Percentiles rank a stretch among this genome's conserved stretches.
phyloP scores from a whole-genome alignment of 2,113 vertebrate genomes.

The Sceloporus tristichus region DNA sequence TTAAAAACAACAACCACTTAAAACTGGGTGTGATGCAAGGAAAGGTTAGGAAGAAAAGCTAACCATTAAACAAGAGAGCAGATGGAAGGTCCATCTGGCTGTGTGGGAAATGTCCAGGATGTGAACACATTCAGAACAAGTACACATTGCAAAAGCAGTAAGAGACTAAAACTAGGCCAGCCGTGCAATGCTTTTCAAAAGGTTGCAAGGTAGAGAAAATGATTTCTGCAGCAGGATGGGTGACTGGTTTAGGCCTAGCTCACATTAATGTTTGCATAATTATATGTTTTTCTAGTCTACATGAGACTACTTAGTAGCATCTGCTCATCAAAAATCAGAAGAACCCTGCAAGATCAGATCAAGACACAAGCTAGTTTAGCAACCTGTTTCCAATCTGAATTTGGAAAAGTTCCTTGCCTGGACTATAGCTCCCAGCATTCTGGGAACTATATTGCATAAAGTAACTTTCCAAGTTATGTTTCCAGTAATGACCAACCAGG shows the following conservation, averaged over 20 bases:
- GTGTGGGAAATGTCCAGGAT: conserved; percentile 57
- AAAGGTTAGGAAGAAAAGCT: conserved; percentile 62
- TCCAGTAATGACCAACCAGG: neutral
- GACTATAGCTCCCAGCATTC: neutral
- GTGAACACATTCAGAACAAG: conserved; percentile 53
- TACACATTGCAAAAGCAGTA: conserved; percentile 54
- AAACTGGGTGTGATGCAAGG: conserved; percentile 29
- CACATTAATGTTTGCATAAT: neutral
- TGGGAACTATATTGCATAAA: neutral
- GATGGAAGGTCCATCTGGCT: conserved; percentile 68
- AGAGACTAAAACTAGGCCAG: conserved; percentile 9
- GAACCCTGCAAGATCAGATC: neutral
- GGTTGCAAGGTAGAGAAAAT: neutral
- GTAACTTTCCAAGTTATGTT: too few species aligned
- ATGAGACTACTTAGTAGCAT: neutral
- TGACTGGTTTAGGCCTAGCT: neutral
- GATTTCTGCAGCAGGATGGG: conserved; percentile 49
- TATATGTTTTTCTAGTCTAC: neutral
- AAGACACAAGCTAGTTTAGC: neutral
- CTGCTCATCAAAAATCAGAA: neutral
- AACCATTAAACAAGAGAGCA: conserved; percentile 57
- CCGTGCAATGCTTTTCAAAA: neutral
- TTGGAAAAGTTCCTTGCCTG: too few species aligned
- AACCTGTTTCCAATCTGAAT: neutral
- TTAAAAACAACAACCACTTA: conserved; percentile 5